Evolutionary conservation across 2,113 vertebrate species (phyloP), one percentile per base, ranked within the genome.

Genomic region (Micronisus gabar): DNA sequence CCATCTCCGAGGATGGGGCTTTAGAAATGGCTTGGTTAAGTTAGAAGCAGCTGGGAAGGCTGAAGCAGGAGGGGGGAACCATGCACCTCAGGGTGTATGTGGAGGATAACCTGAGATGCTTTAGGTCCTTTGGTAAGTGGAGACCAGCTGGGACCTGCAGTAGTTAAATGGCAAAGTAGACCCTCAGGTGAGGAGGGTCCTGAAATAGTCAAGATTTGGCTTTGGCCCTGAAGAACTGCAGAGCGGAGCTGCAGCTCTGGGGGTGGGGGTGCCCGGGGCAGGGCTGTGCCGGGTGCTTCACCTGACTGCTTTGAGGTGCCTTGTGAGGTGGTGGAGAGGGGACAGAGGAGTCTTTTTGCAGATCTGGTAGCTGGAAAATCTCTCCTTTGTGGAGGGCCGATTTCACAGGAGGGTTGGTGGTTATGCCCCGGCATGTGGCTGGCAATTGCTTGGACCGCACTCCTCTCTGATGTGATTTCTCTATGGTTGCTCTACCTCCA

Each of bases 51-150:
- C 17, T 4, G 18, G 22, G 29, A 76, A 43, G 30, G 22, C 36
- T 80, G 27, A 79, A 71, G n/a, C 18, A n/a, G 73, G 47, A 55
- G 26, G 56, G 14, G 41, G 23, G 17, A 52, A 6, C 47, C 6
- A 1, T 11, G 29, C 16, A 32, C 13, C 36, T 86, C 3, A 1
- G 32, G 38, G 50, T 7, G 2, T 65, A 13, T 0, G 0, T 67
- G 63, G 52, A 78, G 55, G 67, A 66, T 67, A 73, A 58, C 19
- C 7, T 18, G 32, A 67, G 63, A 18, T 81, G 48, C 50, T 52
- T 52, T 52, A 52, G 26, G 50, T 52, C 50, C 26, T 27, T 52
- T 52, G 26, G 50, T 45, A 70, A 79, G n/a, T 26, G 61, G 41
- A 85, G 13, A 40, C 9, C 3, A 12, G 15, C 10, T 79, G 34